These are phyloP conservation scores for Aleiodes testaceus DNA, from an alignment of 2,888 invertebrate species.

Conservation along the genomic window DNA sequence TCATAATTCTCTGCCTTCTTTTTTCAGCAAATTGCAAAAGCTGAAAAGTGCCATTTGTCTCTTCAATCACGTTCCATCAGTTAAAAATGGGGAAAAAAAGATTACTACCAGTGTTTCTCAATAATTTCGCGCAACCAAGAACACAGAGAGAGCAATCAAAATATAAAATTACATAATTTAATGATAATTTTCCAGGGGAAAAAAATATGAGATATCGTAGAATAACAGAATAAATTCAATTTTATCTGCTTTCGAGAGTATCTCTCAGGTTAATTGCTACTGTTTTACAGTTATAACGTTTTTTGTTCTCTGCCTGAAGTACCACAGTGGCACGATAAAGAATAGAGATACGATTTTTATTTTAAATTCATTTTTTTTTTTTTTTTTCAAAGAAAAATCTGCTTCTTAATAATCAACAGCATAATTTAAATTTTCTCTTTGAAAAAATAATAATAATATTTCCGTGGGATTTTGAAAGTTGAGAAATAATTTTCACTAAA, in stretches of 20 bases:
- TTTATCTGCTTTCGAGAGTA: background rate
- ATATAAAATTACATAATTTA: conserved; percentile 10
- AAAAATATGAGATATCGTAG: background rate
- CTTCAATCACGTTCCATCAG: conserved; percentile 17
- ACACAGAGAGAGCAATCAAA: background rate
- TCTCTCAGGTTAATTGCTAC: conserved; percentile 22
- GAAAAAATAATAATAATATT: too few species aligned
- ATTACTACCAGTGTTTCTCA: background rate
- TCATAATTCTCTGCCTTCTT: background rate
- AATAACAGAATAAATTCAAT: conserved; percentile 30
- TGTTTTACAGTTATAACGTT: conserved; percentile 25
- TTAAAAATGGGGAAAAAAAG: background rate
- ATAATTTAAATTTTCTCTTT: background rate
- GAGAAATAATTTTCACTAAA: background rate
- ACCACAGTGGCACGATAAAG: conserved; percentile 15
- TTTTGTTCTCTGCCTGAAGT: conserved; percentile 19
- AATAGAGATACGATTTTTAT: background rate
- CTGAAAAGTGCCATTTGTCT: background rate
- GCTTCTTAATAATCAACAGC: background rate
- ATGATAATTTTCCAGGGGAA: conserved; percentile 3
- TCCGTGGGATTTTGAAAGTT: conserved; percentile 30
- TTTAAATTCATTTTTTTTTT: background rate
- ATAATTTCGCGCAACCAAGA: background rate
- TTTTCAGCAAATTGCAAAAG: conserved; percentile 1
- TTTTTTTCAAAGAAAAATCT: conserved; percentile 1